These are phyloP conservation scores for Drosophila parthenogenetica DNA, from an alignment of 2,888 invertebrate genomes.

Conservation along the genomic window DNA sequence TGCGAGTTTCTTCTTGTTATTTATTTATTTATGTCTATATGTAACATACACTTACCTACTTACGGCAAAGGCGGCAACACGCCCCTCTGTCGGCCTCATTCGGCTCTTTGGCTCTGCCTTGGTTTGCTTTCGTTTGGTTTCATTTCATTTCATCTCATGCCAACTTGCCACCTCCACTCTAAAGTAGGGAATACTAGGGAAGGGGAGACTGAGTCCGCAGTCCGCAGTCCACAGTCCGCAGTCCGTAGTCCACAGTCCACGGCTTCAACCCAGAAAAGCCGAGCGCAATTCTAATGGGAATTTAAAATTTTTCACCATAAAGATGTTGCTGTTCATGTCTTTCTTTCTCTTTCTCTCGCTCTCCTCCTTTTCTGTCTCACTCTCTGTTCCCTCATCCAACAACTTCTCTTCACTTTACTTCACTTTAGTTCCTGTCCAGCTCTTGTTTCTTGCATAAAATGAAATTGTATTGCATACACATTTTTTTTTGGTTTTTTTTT, in stretches of 20 bases:
- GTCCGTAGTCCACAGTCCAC: not conserved
- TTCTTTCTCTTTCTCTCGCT: not conserved
- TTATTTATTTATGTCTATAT: conserved; percentile 62
- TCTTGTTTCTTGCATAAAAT: conserved; percentile 78
- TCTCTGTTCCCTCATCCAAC: too few relatives aligned
- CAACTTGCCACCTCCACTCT: conserved; percentile 41
- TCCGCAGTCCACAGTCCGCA: not conserved
- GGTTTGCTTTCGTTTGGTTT: conserved; percentile 65
- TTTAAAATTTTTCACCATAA: conserved; percentile 78
- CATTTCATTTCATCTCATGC: conserved; percentile 74
- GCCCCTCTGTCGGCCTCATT: conserved; percentile 15
- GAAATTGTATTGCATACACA: conserved; percentile 77
- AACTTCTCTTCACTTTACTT: conserved; percentile 10
- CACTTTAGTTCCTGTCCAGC: conserved; percentile 51
- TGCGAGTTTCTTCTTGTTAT: conserved; percentile 51
- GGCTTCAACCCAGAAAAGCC: conserved; percentile 47
- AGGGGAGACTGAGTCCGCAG: not conserved
- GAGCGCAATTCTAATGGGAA: conserved; percentile 78
- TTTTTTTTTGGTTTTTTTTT: conserved; percentile 22
- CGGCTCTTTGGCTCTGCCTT: conserved; percentile 26
- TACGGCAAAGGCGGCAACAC: conserved; percentile 41
- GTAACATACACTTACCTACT: conserved; percentile 70
- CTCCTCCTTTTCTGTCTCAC: not conserved
- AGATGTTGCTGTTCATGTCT: conserved; percentile 54
- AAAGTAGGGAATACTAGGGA: conserved; percentile 7